Conservation (phyloP, 2,797 vertebrate genomes). For the Onychomys leucogaster region DNA sequence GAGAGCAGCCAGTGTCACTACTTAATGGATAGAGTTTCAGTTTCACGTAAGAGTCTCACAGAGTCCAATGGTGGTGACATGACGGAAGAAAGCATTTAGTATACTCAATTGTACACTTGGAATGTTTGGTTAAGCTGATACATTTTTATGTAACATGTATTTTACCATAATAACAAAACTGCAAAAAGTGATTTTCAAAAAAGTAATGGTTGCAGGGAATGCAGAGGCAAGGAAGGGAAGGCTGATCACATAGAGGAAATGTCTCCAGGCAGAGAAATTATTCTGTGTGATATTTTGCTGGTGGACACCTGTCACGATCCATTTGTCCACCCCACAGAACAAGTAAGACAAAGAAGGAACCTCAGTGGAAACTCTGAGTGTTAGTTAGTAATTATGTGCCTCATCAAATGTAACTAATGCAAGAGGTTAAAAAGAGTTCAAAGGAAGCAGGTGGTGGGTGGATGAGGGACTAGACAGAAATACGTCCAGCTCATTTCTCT, state of each 20-base stretch:
- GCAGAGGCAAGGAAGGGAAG: accelerated
- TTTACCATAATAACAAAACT: not conserved
- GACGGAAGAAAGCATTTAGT: not conserved
- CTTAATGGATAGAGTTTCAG: not conserved
- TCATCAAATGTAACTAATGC: not conserved
- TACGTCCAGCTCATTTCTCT: not conserved
- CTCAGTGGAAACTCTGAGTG: not conserved
- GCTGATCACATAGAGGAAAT: not conserved
- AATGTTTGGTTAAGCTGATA: not conserved
- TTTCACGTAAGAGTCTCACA: not conserved
- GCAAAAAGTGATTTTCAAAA: not conserved
- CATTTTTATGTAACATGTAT: not conserved
- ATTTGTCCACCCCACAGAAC: not conserved
- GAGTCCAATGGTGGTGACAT: not conserved
- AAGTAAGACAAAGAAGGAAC: not conserved
- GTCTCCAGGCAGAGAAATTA: not conserved
- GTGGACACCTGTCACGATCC: not conserved
- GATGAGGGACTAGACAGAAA: not conserved
- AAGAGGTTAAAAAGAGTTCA: not conserved
- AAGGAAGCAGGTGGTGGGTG: too few relatives aligned
- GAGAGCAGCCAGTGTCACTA: too few relatives aligned
- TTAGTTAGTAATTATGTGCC: not conserved
- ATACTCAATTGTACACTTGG: not conserved
- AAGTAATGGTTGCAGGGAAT: not conserved
- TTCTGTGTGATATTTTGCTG: not conserved